phyloP scores from a whole-genome alignment of 2,797 vertebrate genomes.

The Diglossa cyanea region DNA sequence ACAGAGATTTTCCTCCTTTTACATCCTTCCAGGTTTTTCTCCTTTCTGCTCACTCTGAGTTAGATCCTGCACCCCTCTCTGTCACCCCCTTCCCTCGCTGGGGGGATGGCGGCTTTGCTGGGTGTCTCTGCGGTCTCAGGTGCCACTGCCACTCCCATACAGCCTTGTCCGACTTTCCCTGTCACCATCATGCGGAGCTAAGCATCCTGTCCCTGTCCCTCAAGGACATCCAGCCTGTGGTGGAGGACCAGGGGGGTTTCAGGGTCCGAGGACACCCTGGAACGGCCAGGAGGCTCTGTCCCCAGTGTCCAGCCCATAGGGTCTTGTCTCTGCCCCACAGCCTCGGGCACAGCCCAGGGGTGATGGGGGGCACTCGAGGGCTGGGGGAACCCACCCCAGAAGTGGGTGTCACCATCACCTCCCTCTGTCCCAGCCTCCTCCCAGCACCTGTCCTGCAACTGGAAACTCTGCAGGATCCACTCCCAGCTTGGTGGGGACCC shows the following conservation, averaged over 20 bases:
- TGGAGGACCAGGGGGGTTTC: rapidly evolving
- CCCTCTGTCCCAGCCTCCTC: background rate
- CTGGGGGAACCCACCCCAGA: background rate
- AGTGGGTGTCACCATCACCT: background rate
- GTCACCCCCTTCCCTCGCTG: background rate
- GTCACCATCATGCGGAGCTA: rapidly evolving
- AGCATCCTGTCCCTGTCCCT: background rate
- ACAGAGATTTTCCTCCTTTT: background rate
- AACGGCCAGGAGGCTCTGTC: background rate
- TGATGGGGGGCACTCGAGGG: background rate
- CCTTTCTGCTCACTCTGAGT: background rate
- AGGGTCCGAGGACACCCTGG: background rate
- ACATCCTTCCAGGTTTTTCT: background rate
- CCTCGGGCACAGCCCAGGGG: background rate
- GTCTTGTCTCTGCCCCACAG: background rate
- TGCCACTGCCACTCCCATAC: background rate
- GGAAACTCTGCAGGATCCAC: background rate
- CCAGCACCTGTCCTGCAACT: background rate
- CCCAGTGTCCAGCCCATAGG: background rate
- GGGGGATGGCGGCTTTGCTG: background rate
- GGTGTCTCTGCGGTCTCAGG: background rate
- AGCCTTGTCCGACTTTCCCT: background rate
- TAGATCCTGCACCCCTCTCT: background rate
- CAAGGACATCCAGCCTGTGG: background rate
- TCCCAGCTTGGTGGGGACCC: background rate